These are phyloP conservation scores for Leucopsar rothschildi DNA, from an alignment of 2,113 vertebrate species.

Conservation along the genomic window DNA sequence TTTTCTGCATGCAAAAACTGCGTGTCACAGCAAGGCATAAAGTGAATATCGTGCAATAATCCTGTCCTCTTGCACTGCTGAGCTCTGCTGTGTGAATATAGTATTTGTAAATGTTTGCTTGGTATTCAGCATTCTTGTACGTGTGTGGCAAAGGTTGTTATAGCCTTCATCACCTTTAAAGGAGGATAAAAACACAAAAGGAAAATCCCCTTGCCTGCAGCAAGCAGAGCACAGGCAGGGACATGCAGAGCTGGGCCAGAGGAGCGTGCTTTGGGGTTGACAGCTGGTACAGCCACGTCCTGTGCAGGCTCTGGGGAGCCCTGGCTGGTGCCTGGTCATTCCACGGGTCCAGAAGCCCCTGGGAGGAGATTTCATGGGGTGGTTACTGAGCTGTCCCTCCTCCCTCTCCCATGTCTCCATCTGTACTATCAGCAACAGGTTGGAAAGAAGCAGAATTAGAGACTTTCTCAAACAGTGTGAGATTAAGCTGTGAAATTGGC, in stretches of 20 bases:
- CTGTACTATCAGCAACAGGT: background rate
- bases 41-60: background rate
- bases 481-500: background rate
- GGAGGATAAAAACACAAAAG: background rate
- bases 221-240: background rate
- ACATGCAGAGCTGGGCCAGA: background rate
- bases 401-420: background rate
- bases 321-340: rapidly evolving
- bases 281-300: background rate
- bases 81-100: background rate
- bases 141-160: background rate
- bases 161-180: background rate
- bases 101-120: background rate
- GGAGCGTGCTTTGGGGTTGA: background rate
- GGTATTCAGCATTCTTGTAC: background rate
- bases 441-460: background rate
- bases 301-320: background rate
- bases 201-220: background rate
- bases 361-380: background rate
- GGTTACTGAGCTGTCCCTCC: background rate
- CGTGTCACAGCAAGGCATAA: background rate
- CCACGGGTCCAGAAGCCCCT: background rate
- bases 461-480: background rate
- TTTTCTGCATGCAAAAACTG: background rate
- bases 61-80: background rate